Percentiles rank a stretch among this genome's conserved stretches.
These are phyloP conservation scores for Drosophila macrospina DNA, from an alignment of 2,888 invertebrate genomes.

Conservation along the genomic window DNA sequence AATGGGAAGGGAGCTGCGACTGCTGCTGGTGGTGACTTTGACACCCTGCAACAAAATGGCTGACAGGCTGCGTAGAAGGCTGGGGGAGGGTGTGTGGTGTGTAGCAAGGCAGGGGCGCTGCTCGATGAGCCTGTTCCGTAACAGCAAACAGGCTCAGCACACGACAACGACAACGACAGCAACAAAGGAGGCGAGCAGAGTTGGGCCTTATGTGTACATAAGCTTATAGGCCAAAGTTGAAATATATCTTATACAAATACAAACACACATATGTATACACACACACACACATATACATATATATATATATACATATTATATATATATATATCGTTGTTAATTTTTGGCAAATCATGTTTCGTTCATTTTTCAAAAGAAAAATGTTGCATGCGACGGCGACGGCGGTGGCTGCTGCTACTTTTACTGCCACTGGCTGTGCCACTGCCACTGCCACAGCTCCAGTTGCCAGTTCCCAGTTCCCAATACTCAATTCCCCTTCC, in stretches of 20 bases:
- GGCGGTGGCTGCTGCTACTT: conserved; percentile 70
- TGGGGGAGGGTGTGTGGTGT: not conserved
- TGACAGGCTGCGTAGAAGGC: conserved; percentile 47
- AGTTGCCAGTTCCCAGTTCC: conserved; percentile 29
- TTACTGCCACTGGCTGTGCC: conserved; percentile 72
- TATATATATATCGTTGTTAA: conserved; percentile 36
- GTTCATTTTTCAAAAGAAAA: conserved; percentile 84
- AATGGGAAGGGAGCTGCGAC: not conserved
- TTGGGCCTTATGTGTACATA: conserved; percentile 39
- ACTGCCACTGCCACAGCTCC: conserved; percentile 42
- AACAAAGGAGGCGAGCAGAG: no score
- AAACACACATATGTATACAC: not conserved
- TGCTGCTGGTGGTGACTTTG: conserved; percentile 43
- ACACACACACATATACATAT: conserved; percentile 16
- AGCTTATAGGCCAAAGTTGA: conserved; percentile 78
- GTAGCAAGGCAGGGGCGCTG: not conserved
- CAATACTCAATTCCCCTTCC: conserved; percentile 31
- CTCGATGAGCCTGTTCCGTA: conserved; percentile 61
- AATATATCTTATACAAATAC: conserved; percentile 49
- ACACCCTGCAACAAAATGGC: conserved; percentile 70
- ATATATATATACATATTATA: conserved; percentile 12
- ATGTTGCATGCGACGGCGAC: conserved; percentile 73
- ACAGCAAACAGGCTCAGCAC: conserved; percentile 40
- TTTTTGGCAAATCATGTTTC: conserved; percentile 79
- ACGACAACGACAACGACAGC: conserved; percentile 2